Evolutionary conservation across 1,140 invertebrate species (phyloP), one percentile per base, ranked within the genome.

Genomic region (Dufourea novaeangliae): DNA sequence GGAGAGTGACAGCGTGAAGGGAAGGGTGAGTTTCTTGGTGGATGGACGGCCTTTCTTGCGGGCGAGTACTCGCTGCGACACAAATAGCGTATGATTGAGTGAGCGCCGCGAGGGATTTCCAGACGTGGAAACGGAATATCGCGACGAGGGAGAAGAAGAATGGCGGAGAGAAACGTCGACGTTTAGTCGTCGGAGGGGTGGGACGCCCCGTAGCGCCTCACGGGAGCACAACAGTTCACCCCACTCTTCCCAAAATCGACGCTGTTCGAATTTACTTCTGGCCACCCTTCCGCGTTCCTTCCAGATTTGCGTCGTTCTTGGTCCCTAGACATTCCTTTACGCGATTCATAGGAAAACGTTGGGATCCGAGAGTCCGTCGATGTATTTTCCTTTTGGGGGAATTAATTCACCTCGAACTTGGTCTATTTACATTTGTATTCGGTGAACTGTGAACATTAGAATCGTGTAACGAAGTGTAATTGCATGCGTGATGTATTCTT

Each of bases 11-110:
- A 72, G 75, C 17, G 41, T 27, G 75, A 63, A 44, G 79, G n/a
- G 57, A 74, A 66, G 75, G 70, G 46, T 71, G 78, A 44, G 63
- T 82, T 80, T 83, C 79, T 81, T 77, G 68, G 74, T 81, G 77
- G 83, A 72, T 85, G 73, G 84, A 86, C 85, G 83, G 82, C 79
- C 88, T 84, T 91, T 88, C 84, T 77, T 88, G 80, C 61, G 74
- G n/a, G 86, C 84, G 85, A 84, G 80, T 79, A 78, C 64, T 79
- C 66, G 82, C 80, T 78, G 84, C 87, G 85, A 87, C 87, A 91
- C 90, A 91, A 91, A 91, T 90, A 91, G 83, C 87, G 89, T 91
- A 91, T 92, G 90, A 91, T 92, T 91, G 90, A 91, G 90, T 88
- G 90, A 90, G 74, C 86, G 90, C 90, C 90, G 90, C 90, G 88